These are phyloP conservation scores for Xestobium rufovillosum DNA, from an alignment of 2,888 invertebrate genomes.

Conservation along the genomic window DNA sequence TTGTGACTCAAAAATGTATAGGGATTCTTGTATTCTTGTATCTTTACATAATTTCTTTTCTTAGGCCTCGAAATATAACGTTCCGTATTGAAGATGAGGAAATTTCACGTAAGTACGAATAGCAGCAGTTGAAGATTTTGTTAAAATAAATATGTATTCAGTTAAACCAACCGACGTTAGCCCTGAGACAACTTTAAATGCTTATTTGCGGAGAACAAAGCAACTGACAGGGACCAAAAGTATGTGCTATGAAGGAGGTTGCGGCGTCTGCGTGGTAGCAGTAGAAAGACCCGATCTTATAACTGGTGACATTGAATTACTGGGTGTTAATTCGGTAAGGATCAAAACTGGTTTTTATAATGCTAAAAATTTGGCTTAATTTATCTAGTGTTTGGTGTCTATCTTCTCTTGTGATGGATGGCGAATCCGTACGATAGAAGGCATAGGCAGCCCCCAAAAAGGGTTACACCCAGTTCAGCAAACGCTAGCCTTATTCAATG, in stretches of 20 bases:
- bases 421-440: slow-evolving; percentile 59
- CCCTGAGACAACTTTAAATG: slow-evolving; percentile 55
- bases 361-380: neutral
- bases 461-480: slow-evolving; percentile 57
- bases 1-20: too few relatives aligned
- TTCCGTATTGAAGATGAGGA: too few relatives aligned
- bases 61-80: too few relatives aligned
- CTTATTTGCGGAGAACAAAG: slow-evolving; percentile 54
- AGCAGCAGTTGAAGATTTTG: too few relatives aligned
- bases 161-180: slow-evolving; percentile 27
- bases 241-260: slow-evolving; percentile 69
- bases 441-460: slow-evolving; percentile 49
- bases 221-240: slow-evolving; percentile 60
- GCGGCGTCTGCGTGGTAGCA: slow-evolving; percentile 58
- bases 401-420: slow-evolving; percentile 48
- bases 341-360: neutral
- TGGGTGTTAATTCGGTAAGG: slow-evolving; percentile 60
- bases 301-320: slow-evolving; percentile 44
- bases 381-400: slow-evolving; percentile 43
- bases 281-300: slow-evolving; percentile 43
- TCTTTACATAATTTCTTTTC: too few relatives aligned
- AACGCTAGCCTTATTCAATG: slow-evolving; percentile 49
- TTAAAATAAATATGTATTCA: too few relatives aligned
- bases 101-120: too few relatives aligned
- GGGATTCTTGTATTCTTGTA: too few relatives aligned